Conservation (phyloP, 2,113 vertebrate genomes). For the Ciconia maguari region DNA sequence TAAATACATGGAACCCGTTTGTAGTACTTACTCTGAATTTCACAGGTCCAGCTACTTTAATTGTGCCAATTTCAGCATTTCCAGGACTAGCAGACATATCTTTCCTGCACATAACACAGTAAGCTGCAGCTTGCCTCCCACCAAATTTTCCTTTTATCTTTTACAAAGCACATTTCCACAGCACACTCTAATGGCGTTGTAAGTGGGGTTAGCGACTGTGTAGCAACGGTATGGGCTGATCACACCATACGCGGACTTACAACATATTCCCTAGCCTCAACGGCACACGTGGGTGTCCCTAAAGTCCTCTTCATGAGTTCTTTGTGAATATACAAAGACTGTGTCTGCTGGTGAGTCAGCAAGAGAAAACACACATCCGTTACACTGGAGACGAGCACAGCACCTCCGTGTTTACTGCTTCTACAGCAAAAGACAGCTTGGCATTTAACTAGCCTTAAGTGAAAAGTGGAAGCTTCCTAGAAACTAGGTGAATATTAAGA, state of each 20-base stretch:
- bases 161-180: not conserved
- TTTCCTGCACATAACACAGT: not conserved
- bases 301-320: slow-evolving; percentile 98
- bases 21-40: not conserved
- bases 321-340: slow-evolving; percentile 92
- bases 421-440: slow-evolving; percentile 33
- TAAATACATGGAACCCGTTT: not conserved
- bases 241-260: slow-evolving; percentile 85
- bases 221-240: slow-evolving; percentile 50
- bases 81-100: not conserved
- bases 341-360: slow-evolving; percentile 84
- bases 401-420: slow-evolving; percentile 28
- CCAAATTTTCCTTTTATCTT: not conserved
- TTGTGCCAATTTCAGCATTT: slow-evolving; percentile 61
- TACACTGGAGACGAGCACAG: slow-evolving; percentile 27
- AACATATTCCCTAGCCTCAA: slow-evolving; percentile 96
- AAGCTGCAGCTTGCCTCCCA: not conserved
- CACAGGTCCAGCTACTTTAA: not conserved
- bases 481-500: not conserved
- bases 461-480: not conserved
- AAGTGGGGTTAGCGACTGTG: slow-evolving; percentile 80
- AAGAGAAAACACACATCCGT: slow-evolving; percentile 82
- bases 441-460: not conserved
- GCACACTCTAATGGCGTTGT: slow-evolving; percentile 16
- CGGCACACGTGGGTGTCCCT: slow-evolving; percentile 92